Evolutionary conservation across 1,140 invertebrate genomes (phyloP).

Genomic region (Ctenoplectra terminalis): DNA sequence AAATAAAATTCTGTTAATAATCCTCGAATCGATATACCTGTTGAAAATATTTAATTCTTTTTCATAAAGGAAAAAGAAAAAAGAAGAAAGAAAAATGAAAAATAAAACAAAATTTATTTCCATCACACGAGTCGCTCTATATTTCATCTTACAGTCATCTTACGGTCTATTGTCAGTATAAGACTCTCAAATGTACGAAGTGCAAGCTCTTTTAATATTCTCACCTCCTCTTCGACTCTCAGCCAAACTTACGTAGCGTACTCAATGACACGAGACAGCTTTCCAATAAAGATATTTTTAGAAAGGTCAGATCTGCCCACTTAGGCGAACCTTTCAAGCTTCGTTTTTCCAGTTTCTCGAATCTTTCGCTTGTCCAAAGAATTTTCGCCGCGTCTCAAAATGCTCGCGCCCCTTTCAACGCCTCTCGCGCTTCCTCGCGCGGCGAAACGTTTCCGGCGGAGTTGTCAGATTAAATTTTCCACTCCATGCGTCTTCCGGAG

Average conservation of each 20-base stretch:
- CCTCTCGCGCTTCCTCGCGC: neutral
- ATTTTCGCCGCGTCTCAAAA: constrained; percentile 4
- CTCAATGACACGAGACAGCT: neutral
- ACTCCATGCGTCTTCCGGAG: constrained; percentile 15
- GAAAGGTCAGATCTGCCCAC: neutral
- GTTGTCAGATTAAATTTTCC: constrained; percentile 57
- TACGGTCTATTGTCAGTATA: too few relatives aligned
- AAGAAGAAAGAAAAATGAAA: too few relatives aligned
- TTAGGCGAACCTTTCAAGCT: constrained; percentile 22
- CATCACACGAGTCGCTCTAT: too few relatives aligned
- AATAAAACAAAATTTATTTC: too few relatives aligned
- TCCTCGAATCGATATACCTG: too few relatives aligned
- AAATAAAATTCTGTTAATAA: too few relatives aligned
- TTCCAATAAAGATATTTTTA: constrained; percentile 2
- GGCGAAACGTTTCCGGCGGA: constrained; percentile 23
- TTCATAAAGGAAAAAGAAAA: too few relatives aligned
- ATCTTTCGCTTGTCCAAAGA: constrained; percentile 28
- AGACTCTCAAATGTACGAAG: neutral
- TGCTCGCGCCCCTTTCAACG: neutral
- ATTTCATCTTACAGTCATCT: too few relatives aligned
- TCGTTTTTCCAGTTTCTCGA: constrained; percentile 6
- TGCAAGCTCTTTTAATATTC: neutral
- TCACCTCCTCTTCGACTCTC: neutral
- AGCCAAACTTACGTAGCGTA: neutral
- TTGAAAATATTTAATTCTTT: too few relatives aligned